Evolutionary conservation across 2,113 vertebrate genomes (phyloP), one percentile per base, ranked within the genome.

Genomic region (Ceuthmochares aereus): DNA sequence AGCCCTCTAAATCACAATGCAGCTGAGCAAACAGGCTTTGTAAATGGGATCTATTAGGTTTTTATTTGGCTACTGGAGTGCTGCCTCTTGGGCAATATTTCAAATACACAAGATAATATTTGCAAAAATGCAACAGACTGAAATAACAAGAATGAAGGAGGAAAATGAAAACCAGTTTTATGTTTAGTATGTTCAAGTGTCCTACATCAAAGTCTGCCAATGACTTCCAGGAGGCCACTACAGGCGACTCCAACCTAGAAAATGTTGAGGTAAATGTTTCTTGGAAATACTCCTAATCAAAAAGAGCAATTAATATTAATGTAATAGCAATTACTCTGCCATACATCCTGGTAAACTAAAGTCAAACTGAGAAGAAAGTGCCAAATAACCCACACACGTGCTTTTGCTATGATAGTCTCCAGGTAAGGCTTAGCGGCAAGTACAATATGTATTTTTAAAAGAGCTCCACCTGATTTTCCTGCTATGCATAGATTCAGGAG

Each of bases 391-490:
- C 97, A 97, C 66, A 67, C 66, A 96, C 93, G 96, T 97, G 97
- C 97, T 96, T 97, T 96, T 96, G 82, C 96, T 97, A 96, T 95
- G 96, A 96, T 97, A 94, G 95, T 98, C 97, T 98, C 97, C 97
- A 97, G 96, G 95, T 98, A 98, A 98, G 98, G 98, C 98, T 98
- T 98, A 97, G 97, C 92, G 97, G 98, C 97, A 98, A 98, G 96
- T 97, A 97, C 89, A 96, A 93, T 94, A 93, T 95, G 96, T 95
- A 87, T 96, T 97, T 97, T 95, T 96, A 97, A 95, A 98, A 97
- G 97, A 94, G 96, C 97, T 97, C 96, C 97, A 97, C 96, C 98
- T 98, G 97, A 97, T 97, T 97, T 98, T 97, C 97, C 95, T 93
- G 96, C 97, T 98, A 98, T 98, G 98, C 98, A 98, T 98, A 98